Conservation (phyloP, 1,140 invertebrate species). For the Neotoxoptera formosana region DNA sequence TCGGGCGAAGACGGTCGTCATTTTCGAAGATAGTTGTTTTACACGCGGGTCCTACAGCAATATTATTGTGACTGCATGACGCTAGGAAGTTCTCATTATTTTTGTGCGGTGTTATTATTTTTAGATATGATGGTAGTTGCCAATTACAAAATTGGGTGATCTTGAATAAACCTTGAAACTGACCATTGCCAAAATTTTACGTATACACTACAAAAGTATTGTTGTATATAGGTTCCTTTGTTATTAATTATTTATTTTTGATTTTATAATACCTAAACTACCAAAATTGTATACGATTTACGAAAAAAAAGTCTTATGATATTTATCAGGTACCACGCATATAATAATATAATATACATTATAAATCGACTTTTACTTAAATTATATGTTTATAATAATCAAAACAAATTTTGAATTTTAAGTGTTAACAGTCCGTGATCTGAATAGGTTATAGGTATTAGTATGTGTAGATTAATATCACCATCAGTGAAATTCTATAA, state of each 20-base stretch:
- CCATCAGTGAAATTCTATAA: neutral
- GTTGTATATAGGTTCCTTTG: neutral
- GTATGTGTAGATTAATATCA: neutral
- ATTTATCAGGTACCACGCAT: neutral
- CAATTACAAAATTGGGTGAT: conserved; percentile 44
- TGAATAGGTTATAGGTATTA: neutral
- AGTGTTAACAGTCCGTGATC: too few relatives aligned
- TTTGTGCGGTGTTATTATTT: conserved; percentile 17
- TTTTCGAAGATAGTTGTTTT: neutral
- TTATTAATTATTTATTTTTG: neutral
- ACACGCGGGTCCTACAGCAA: neutral
- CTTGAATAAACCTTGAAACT: conserved; percentile 26
- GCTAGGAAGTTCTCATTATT: neutral
- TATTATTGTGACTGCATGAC: too few relatives aligned
- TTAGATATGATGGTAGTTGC: neutral
- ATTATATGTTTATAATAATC: neutral
- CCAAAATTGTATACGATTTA: neutral
- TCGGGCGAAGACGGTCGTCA: conserved; percentile 61
- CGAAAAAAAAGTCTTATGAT: neutral
- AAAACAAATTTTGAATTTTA: neutral
- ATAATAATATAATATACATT: neutral
- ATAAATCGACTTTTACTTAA: neutral
- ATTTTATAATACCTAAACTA: neutral
- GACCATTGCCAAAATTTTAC: neutral
- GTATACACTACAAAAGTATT: neutral